Percentiles rank a stretch among this genome's conserved stretches.
Conservation (phyloP, 2,797 vertebrate genomes). For the Melopsittacus undulatus region DNA sequence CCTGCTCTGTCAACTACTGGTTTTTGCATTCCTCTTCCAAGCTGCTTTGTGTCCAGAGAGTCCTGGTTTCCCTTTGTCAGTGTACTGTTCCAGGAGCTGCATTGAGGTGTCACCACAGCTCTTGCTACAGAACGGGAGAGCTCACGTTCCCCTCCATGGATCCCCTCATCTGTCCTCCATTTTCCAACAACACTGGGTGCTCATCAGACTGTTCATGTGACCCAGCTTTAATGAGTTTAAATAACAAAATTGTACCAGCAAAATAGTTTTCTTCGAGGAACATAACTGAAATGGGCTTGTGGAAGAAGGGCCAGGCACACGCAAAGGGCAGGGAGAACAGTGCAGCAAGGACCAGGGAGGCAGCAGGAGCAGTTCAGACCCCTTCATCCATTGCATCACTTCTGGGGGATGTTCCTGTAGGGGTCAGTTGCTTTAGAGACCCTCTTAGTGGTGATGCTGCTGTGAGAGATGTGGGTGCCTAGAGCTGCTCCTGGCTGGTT, state of each 20-base stretch:
- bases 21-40: neutral
- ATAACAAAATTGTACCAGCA: neutral
- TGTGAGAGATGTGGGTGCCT: fast-evolving
- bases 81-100: neutral
- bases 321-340: neutral
- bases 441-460: neutral
- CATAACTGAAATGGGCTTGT: neutral
- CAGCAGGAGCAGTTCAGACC: neutral
- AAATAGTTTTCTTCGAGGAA: neutral
- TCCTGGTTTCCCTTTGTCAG: neutral
- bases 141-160: neutral
- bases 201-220: neutral
- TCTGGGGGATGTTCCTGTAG: neutral
- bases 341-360: neutral
- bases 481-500: neutral
- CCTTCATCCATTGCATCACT: neutral
- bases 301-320: neutral
- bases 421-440: neutral
- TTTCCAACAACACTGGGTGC: neutral
- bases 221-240: neutral
- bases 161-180: neutral
- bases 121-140: neutral
- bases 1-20: neutral
- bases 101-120: neutral
- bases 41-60: neutral